These are phyloP conservation scores for Drosophila bipectinata DNA, from an alignment of 1,140 invertebrate species.

Conservation along the genomic window DNA sequence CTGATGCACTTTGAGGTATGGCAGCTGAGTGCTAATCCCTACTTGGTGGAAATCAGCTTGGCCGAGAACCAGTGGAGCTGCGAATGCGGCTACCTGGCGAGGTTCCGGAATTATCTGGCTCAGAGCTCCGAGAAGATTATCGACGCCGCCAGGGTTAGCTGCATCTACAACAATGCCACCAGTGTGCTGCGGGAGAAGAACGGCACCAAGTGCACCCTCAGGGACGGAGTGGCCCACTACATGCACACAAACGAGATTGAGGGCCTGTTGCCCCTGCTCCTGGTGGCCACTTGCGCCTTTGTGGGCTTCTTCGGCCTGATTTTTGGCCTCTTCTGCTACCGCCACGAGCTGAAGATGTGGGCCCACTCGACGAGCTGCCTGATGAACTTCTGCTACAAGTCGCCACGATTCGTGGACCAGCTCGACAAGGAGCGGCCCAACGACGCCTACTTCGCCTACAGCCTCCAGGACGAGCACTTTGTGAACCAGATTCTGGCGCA, in stretches of 20 bases:
- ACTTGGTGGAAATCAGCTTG: conserved; percentile 91
- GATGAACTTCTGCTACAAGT: conserved; percentile 91
- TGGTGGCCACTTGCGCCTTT: conserved; percentile 90
- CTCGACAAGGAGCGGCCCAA: conserved; percentile 93
- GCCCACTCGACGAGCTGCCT: conserved; percentile 92
- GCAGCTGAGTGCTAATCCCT: conserved; percentile 90
- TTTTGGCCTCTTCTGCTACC: conserved; percentile 91
- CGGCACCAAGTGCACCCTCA: conserved; percentile 88
- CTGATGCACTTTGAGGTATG: conserved; percentile 91
- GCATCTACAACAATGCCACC: conserved; percentile 88
- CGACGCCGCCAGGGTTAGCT: conserved; percentile 88
- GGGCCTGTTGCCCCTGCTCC: conserved; percentile 90
- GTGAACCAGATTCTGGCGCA: conserved; percentile 93
- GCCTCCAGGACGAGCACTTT: conserved; percentile 94
- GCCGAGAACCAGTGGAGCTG: conserved; percentile 96
- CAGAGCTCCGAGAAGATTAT: conserved; percentile 90
- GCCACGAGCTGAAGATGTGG: conserved; percentile 93
- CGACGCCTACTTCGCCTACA: conserved; percentile 96
- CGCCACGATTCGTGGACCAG: conserved; percentile 88
- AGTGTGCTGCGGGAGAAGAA: conserved; percentile 88
- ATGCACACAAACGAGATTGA: conserved; percentile 91
- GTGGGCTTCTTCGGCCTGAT: conserved; percentile 89
- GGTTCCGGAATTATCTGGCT: conserved; percentile 91
- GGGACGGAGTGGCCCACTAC: conserved; percentile 88
- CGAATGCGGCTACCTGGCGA: conserved; percentile 92